These are phyloP conservation scores for Sebastes itinus DNA, from an alignment of 2,797 vertebrate species.

Conservation along the genomic window DNA sequence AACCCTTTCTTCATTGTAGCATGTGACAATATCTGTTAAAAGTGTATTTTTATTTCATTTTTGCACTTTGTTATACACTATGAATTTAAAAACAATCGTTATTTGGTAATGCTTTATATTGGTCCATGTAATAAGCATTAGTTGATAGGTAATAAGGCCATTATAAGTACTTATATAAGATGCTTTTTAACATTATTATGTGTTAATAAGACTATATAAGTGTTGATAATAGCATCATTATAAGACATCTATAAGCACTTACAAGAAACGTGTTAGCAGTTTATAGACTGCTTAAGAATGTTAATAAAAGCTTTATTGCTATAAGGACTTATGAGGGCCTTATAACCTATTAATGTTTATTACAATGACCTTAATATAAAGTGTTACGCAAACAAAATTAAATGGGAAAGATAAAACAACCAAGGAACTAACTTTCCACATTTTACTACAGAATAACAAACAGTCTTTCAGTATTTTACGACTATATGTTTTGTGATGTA, in stretches of 20 bases:
- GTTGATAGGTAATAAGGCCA: not conserved
- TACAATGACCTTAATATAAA: not conserved
- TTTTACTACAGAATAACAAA: not conserved
- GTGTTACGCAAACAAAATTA: not conserved
- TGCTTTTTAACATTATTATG: not conserved
- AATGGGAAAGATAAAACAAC: not conserved
- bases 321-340: not conserved
- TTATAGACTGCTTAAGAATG: not conserved
- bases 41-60: not conserved
- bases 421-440: not conserved
- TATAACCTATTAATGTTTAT: not conserved
- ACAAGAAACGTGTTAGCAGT: not conserved
- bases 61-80: not conserved
- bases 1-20: not conserved
- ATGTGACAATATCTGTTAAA: not conserved
- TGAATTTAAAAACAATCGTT: not conserved
- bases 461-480: not conserved
- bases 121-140: not conserved
- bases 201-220: not conserved
- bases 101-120: not conserved
- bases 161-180: not conserved
- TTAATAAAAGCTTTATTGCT: not conserved
- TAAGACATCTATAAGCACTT: not conserved
- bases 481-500: not conserved
- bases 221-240: not conserved